Evolutionary conservation across 1,140 invertebrate genomes (phyloP), one percentile per base, ranked within the genome.

Genomic region (Linepithema humile): DNA sequence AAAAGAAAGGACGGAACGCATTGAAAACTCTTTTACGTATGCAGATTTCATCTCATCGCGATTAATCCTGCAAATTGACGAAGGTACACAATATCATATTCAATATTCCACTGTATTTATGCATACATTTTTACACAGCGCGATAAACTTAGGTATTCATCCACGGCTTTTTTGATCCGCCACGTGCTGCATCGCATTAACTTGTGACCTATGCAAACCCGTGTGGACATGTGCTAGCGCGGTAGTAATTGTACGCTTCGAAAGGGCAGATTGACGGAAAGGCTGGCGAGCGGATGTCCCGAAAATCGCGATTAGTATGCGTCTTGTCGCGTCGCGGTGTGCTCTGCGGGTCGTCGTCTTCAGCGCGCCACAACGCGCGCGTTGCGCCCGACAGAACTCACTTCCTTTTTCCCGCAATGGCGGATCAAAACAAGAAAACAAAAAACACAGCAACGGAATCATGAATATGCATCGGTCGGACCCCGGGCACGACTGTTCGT

Each of bases 401-500:
- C 91, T 93, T 93, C 92, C 92, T 92, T 90, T 93, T 93, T 93
- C 92, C 90, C 91, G 91, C 91, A 89, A 92, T 92, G 91, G 91
- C 84, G 88, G 89, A 92, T 92, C 90, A 91, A 90, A 90, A 65
- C 77, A 73, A 86, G 83, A 74, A 82, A 77, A 78, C 64, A 57
- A n/a, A n/a, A n/a, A n/a, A n/a, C n/a, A n/a, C n/a, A n/a, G n/a
- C n/a, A n/a, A 59, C 53, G 69, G 69, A 89, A 91, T 92, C 91
- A 93, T 93, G 92, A 93, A 93, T 93, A 93, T 93, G 89, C 91
- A 93, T 93, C 85, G 43, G 26, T 62, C 85, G 64, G 85, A 74
- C 72, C 82, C 57, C 57, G 73, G 73, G 65, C 74, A 86, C 87
- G 87, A 89, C 85, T 72, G 85, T 89, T 89, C 83, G 88, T 88